These are phyloP conservation scores for Geopemphigus sp. DNA, from an alignment of 1,140 invertebrate genomes.

Conservation along the genomic window DNA sequence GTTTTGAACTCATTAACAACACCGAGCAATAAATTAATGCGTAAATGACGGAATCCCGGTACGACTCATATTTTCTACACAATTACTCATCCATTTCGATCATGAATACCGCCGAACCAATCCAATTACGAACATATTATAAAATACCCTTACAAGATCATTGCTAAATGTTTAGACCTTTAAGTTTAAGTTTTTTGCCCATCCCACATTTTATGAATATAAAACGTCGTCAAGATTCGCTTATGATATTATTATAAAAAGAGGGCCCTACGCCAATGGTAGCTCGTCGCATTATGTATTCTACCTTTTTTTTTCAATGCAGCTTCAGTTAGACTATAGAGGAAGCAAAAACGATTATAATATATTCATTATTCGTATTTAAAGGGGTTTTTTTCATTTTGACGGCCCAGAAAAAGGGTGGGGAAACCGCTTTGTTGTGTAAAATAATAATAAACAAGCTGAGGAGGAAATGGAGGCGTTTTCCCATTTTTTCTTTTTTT, in stretches of 20 bases:
- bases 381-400: constrained; percentile 29
- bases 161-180: constrained; percentile 24
- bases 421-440: constrained; percentile 42
- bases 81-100: constrained; percentile 28
- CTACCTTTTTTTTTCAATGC: constrained; percentile 9
- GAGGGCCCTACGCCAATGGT: constrained; percentile 23
- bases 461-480: constrained; percentile 40
- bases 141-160: constrained; percentile 33
- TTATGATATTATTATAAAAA: constrained; percentile 20
- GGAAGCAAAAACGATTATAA: constrained; percentile 41
- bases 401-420: constrained; percentile 15
- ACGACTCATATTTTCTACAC: constrained; percentile 32
- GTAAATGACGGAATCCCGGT: constrained; percentile 1
- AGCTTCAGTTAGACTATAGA: constrained; percentile 19
- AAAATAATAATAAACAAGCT: constrained; percentile 44
- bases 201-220: constrained; percentile 21
- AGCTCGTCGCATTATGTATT: constrained; percentile 42
- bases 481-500: constrained; percentile 35
- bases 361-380: constrained; percentile 43
- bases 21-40: constrained; percentile 23
- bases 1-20: constrained; percentile 18
- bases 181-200: constrained; percentile 22
- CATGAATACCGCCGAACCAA: constrained; percentile 15
- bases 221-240: constrained; percentile 42
- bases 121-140: constrained; percentile 34